Conservation (phyloP, 1,140 invertebrate genomes). For the Palaemon carinicauda region DNA sequence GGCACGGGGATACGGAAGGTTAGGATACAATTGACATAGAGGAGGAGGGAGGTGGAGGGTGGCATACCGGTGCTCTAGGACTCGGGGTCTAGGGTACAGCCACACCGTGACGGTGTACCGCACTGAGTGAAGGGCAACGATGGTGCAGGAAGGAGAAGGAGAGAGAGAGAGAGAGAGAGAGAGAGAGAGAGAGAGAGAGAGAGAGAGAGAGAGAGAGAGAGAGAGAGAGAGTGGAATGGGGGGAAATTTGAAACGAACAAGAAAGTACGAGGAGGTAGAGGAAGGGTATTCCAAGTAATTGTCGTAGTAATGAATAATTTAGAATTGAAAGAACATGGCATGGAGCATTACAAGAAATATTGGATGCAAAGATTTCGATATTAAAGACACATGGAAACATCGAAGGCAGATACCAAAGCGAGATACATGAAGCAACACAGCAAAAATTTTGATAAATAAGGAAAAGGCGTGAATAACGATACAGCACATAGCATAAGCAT, state of each 20-base stretch:
- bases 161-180: background rate
- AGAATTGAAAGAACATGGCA: background rate
- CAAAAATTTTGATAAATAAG: too few relatives aligned
- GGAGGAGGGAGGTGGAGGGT: background rate
- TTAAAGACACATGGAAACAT: too few relatives aligned
- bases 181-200: background rate
- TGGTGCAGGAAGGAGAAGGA: background rate
- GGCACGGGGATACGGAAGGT: background rate
- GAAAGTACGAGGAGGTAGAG: too few relatives aligned
- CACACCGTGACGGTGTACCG: background rate
- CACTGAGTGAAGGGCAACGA: background rate
- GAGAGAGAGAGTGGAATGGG: background rate
- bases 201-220: background rate
- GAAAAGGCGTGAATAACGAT: too few relatives aligned
- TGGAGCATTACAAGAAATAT: background rate
- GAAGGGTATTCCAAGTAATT: background rate
- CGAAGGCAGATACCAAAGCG: too few relatives aligned
- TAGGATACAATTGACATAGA: background rate
- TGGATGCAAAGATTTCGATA: background rate
- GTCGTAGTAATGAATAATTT: background rate
- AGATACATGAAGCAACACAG: too few relatives aligned
- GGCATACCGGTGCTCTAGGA: background rate
- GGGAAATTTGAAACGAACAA: background rate
- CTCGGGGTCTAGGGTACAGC: background rate
- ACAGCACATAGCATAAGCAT: too few relatives aligned